These are phyloP conservation scores for Potamilus streckersoni DNA, from an alignment of 1,140 invertebrate species.

Conservation along the genomic window DNA sequence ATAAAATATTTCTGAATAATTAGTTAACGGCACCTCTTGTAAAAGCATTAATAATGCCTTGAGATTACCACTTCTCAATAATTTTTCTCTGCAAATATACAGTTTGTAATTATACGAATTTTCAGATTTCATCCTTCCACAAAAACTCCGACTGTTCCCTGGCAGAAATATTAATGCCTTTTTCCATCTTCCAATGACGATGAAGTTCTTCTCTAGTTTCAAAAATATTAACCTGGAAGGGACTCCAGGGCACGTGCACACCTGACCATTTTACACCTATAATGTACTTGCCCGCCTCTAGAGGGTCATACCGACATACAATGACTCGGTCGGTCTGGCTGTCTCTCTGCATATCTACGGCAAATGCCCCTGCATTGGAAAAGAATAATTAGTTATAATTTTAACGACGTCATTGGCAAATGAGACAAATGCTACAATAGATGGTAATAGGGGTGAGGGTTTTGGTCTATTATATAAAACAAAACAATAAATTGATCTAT, in stretches of 20 bases:
- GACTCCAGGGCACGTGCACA: conserved; percentile 89
- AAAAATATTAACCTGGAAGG: conserved; percentile 98
- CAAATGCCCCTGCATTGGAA: conserved; percentile 82
- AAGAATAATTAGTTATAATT: neutral
- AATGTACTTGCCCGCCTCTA: conserved; percentile 97
- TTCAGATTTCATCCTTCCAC: too few relatives aligned
- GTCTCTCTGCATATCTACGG: conserved; percentile 99
- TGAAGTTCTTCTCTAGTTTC: conserved; percentile 95
- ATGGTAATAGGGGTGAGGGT: neutral
- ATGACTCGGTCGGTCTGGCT: conserved; percentile 98
- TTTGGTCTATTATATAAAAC: neutral
- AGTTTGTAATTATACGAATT: too few relatives aligned
- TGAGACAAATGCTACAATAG: too few relatives aligned
- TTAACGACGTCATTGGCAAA: neutral
- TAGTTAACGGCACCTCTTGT: too few relatives aligned
- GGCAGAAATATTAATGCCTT: too few relatives aligned
- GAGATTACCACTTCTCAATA: too few relatives aligned
- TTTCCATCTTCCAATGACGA: conserved; percentile 11
- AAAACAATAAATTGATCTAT: neutral
- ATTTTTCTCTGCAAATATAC: too few relatives aligned
- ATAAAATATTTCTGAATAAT: too few relatives aligned
- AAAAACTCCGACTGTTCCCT: too few relatives aligned
- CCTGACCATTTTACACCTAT: conserved; percentile 99
- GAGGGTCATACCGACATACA: conserved; percentile 95
- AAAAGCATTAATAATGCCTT: too few relatives aligned